Base-by-base conservation (phyloP, 35 echinoderm and acorn worm genomes). In the Holothuria glaberrima region DNA sequence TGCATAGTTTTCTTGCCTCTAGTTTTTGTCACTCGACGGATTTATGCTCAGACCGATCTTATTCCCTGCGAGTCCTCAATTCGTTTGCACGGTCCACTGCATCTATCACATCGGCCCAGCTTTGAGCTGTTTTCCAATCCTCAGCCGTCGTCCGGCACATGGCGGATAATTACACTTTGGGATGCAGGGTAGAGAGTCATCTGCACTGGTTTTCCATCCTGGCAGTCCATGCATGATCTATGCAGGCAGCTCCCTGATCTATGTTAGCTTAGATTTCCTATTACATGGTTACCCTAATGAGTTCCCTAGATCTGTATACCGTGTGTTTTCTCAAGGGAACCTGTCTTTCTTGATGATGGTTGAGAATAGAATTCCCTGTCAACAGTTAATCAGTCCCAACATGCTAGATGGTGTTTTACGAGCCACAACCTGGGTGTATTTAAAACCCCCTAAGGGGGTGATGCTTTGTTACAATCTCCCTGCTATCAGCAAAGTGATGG, bases 21-120 rank as follows among this genome's bases (percentile, higher is more conserved):
- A 38, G n/a, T 78, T 78, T 33, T 46, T 46, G 80, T 84, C 80
- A 84, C 80, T 84, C 57, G 80, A 84, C 80, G 80, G 80, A 84
- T 84, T 84, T 84, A 84, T 30, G 80, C 80, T 84, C 24, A 84
- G 56, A 33, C 52, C 59, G 48, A 59, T 84, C 80, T 63, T 19
- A 70, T 71, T 87, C 85, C 66, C 61, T 87, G 34, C 35, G 35
- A 69, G 65, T 87, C 61, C 85, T 71, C 66, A 59, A 71, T 71
- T 87, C 85, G 44, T 87, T 87, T 87, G 85, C 85, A 87, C 41
- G 85, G 85, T 87, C 85, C 85, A 87, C 30, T 71, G 85, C 31
- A 69, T 71, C 85, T 50, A 71, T 87, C 85, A 70, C 85, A 71
- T 87, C 44, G 85, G 61, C 36, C 85, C 85, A 87, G 85, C 85